Conservation (phyloP, 2,113 vertebrate species). For the Tragelaphus strepsiceros region DNA sequence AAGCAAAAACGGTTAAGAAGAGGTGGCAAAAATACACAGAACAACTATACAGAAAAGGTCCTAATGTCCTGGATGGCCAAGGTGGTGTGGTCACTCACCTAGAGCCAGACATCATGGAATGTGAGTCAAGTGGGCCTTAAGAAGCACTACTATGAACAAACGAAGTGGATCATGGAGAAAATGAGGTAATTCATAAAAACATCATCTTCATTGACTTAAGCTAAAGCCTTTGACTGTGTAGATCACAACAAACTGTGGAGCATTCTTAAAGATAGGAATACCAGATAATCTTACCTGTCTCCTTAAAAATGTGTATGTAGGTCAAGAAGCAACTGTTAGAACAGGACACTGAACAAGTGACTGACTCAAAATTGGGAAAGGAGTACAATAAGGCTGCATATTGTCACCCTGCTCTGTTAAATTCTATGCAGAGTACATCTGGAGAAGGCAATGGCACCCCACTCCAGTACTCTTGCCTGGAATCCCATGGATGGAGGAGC, state of each 20-base stretch:
- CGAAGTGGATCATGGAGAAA: not conserved
- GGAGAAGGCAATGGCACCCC: too few relatives aligned
- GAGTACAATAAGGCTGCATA: not conserved
- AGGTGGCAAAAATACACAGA: not conserved
- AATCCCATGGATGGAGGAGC: too few relatives aligned
- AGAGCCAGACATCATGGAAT: not conserved
- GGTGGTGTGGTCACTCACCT: not conserved
- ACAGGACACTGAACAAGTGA: not conserved
- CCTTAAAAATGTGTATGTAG: not conserved
- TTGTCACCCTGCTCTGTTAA: not conserved
- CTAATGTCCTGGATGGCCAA: not conserved
- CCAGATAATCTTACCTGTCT: not conserved
- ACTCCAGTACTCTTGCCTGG: too few relatives aligned
- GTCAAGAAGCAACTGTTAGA: not conserved
- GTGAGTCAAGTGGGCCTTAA: not conserved
- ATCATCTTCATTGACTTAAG: not conserved
- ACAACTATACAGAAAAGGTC: not conserved
- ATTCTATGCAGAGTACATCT: not conserved
- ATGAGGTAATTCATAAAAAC: not conserved
- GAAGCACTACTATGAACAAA: not conserved
- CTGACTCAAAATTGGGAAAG: not conserved
- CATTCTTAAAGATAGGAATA: not conserved
- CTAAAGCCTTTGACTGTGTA: not conserved
- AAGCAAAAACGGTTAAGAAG: not conserved
- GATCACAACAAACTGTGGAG: not conserved